Conservation (phyloP, 2,113 vertebrate genomes). For the Hypomesus transpacificus region DNA sequence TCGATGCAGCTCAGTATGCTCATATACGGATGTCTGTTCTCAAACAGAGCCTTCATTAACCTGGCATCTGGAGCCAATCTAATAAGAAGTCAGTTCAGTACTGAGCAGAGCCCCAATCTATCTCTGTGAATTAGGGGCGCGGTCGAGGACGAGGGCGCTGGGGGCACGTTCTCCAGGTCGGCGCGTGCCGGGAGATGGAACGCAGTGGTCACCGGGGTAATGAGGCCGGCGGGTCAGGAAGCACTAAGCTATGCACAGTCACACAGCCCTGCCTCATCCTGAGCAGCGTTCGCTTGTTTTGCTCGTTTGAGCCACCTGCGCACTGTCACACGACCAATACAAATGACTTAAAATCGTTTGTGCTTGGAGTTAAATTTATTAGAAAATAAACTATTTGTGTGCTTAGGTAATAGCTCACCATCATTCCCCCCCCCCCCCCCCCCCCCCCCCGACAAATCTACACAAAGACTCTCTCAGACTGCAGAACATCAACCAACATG, state of each 20-base stretch:
- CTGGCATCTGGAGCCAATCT: constrained; percentile 48
- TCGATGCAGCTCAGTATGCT: constrained; percentile 22
- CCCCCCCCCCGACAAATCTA: too few species aligned
- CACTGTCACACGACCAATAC: constrained; percentile 30
- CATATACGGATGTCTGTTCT: constrained; percentile 38
- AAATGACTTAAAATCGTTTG: background rate
- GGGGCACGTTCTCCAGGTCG: constrained; percentile 18
- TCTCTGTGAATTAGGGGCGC: constrained; percentile 33
- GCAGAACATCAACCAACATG: background rate
- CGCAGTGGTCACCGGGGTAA: constrained; percentile 31
- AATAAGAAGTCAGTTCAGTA: constrained; percentile 40
- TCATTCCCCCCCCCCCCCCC: too few species aligned
- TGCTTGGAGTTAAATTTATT: background rate
- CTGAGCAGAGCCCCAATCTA: constrained; percentile 44
- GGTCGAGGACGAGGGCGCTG: background rate
- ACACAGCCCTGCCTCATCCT: constrained; percentile 40
- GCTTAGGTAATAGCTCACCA: background rate
- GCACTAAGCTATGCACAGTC: constrained; percentile 58
- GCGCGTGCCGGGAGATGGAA: constrained; percentile 36
- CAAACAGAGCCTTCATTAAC: constrained; percentile 54
- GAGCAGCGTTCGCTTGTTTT: constrained; percentile 29
- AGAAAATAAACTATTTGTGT: background rate
- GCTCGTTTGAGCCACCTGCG: constrained; percentile 34
- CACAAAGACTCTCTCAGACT: background rate
- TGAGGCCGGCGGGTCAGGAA: constrained; percentile 27